Conservation (phyloP, 37 sponge, comb jelly and placozoan genomes). For the Halisarca cf. caerulea region DNA sequence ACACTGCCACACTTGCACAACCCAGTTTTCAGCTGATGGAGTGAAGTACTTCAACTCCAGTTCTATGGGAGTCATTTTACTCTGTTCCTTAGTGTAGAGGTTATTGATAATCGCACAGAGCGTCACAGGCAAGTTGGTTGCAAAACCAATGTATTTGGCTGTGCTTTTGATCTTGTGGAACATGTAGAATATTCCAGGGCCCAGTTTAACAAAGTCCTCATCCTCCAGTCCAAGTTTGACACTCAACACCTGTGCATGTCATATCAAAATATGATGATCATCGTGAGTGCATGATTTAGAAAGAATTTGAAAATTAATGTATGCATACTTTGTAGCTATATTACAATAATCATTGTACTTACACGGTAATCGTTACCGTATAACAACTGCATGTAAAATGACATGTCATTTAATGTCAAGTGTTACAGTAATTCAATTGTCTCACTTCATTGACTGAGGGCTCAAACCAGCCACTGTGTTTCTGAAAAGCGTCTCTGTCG, state of each 20-base stretch:
- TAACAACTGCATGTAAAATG: no score
- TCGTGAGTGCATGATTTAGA: no score
- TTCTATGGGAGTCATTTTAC: background rate
- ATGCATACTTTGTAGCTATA: no score
- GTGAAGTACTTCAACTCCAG: constrained; percentile 26
- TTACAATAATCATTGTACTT: no score
- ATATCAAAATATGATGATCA: no score
- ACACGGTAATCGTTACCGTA: no score
- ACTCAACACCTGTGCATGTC: no score
- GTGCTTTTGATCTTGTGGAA: constrained; percentile 1
- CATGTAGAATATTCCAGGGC: background rate
- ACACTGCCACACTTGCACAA: background rate
- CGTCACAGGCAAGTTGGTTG: background rate
- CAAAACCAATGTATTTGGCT: background rate
- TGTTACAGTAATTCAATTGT: no score
- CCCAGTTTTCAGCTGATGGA: constrained; percentile 5
- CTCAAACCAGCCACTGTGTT: constrained; percentile 2
- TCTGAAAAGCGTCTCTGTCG: background rate
- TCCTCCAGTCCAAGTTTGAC: background rate
- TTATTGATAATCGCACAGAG: background rate
- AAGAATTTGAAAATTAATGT: no score
- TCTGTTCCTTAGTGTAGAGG: constrained; percentile 18
- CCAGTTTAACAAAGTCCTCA: background rate
- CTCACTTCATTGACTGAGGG: background rate
- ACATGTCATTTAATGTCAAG: no score